Conservation (phyloP, 2,113 vertebrate species). For the Stercorarius parasiticus region DNA sequence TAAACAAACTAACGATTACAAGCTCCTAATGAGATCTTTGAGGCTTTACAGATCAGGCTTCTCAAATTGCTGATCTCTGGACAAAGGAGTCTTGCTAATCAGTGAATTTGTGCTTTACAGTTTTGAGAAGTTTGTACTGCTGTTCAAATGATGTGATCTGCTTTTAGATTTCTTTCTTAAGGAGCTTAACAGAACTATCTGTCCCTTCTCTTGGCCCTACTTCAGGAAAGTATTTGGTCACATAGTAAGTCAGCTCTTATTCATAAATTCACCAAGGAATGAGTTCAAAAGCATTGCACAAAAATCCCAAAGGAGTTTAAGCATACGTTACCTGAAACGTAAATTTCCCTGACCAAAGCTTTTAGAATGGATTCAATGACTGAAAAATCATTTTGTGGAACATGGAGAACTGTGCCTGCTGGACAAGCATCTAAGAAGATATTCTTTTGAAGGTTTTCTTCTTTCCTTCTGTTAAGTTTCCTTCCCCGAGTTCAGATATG, state of each 20-base stretch:
- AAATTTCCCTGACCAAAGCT: background rate
- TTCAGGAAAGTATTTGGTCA: background rate
- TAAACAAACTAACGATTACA: slow-evolving; percentile 31
- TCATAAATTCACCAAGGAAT: background rate
- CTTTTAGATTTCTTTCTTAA: background rate
- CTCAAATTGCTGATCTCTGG: background rate
- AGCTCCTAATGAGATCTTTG: slow-evolving; percentile 36
- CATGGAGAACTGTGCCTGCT: background rate
- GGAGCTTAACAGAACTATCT: background rate
- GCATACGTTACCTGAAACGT: background rate
- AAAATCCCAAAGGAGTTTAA: background rate
- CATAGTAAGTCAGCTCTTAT: background rate
- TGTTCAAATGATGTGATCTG: background rate
- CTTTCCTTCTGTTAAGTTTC: background rate
- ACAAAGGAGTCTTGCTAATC: slow-evolving; percentile 6
- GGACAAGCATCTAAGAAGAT: background rate
- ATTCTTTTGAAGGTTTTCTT: background rate
- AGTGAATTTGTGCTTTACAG: background rate
- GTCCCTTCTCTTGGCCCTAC: background rate
- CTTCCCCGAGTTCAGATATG: background rate
- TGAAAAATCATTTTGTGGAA: background rate
- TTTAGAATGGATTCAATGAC: background rate
- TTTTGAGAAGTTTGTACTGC: background rate
- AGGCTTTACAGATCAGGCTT: slow-evolving; percentile 9
- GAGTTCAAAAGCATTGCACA: background rate